Evolutionary conservation across 2,797 vertebrate species (phyloP).

Genomic region (Coregonus suidteri): DNA sequence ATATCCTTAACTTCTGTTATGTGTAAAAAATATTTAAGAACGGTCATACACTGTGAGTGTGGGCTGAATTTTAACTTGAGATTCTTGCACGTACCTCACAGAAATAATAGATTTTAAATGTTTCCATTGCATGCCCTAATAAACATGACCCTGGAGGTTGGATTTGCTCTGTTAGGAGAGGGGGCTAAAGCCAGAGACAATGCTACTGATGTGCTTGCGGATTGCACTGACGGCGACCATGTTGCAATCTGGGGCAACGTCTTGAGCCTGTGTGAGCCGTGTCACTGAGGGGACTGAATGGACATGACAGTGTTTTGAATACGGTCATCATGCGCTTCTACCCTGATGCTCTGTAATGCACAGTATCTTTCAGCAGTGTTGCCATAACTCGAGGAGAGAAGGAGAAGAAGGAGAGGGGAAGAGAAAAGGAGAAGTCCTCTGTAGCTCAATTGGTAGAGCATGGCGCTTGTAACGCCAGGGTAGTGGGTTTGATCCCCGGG

Average conservation of each 20-base stretch:
- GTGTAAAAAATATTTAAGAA: too few relatives aligned
- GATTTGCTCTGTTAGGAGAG: constrained; percentile 27
- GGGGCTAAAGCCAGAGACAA: constrained; percentile 35
- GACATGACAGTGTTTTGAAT: constrained; percentile 57
- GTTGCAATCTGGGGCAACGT: constrained; percentile 33
- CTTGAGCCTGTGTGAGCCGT: constrained; percentile 16
- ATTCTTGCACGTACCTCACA: neutral
- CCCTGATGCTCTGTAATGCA: constrained; percentile 43
- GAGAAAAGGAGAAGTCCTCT: neutral
- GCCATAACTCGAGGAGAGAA: neutral
- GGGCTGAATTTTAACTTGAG: neutral
- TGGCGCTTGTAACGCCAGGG: too few relatives aligned
- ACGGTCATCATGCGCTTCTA: constrained; percentile 44
- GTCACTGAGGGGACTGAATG: constrained; percentile 33
- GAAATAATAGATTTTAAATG: neutral
- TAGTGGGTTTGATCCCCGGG: too few relatives aligned
- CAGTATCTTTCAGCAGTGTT: constrained; percentile 33
- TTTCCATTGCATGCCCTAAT: neutral
- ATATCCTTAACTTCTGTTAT: neutral
- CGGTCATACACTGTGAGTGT: neutral
- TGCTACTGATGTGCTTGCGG: constrained; percentile 43
- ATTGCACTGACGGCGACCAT: constrained; percentile 33
- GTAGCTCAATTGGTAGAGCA: too few relatives aligned
- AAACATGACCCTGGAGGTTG: neutral
- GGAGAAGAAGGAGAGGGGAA: neutral